Base-by-base conservation (phyloP, 2,113 vertebrate species). In the Guaruba guarouba region DNA sequence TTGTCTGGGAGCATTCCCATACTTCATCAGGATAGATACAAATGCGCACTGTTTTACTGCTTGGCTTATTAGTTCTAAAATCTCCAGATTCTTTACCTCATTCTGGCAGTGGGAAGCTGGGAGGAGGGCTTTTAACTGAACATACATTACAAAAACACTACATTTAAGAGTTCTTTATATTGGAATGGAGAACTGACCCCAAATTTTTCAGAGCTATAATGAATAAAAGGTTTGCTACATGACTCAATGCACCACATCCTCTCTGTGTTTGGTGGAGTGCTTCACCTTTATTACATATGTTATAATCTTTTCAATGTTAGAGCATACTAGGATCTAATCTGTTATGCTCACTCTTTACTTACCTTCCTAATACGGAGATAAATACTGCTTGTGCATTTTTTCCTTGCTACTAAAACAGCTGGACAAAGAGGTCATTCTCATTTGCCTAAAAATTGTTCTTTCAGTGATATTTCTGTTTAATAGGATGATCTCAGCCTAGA, bases 51-150 rank as follows among this genome's bases (percentile, higher is more conserved):
- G 11, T 77, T 96, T 94, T 82, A 95, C 78, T 81, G 75, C 82
- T 74, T 54, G n/a, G 41, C 67, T 92, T 95, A 67, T 79, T 89
- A 82, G 64, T 18, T 76, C 91, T 35, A 82, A 89, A 82, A 75
- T 23, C 70, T 91, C 69, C 84, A 92, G 62, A 91, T 92, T 92
- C 78, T 92, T 94, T 95, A 92, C 84, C 82, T 97, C 96, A 95
- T 93, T 94, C 87, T 93, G 86, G 90, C 91, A 92, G 13, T 5
- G 4, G 48, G 91, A 79, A 95, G 55, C 86, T 93, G 83, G 86
- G 89, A 95, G 94, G 89, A 95, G 62, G 37, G 81, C 57, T 87
- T 95, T 94, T 85, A 95, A 76, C 84, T 92, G 89, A 95, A 66
- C 67, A 82, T 92, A 37, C 57, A 73, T 91, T 92, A 68, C 44